phyloP scores from a whole-genome alignment of 2,113 vertebrate genomes.

The Australoheros scitulus region DNA sequence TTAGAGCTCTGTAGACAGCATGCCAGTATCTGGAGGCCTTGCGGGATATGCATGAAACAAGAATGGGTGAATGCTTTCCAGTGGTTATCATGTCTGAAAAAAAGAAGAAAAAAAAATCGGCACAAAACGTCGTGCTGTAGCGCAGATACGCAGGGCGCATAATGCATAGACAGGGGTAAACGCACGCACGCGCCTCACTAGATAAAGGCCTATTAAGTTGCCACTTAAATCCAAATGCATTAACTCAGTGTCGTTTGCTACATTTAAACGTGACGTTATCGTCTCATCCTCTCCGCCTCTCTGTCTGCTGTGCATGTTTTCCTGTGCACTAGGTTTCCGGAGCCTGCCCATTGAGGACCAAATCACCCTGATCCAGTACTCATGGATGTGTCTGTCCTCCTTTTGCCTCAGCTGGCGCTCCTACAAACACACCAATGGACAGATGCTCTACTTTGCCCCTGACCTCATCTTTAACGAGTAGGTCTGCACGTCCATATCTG shows the following conservation, averaged over 20 bases:
- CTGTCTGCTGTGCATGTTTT: constrained; percentile 27
- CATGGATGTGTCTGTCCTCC: constrained; percentile 99
- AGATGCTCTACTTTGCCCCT: constrained; percentile 98
- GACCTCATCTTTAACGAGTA: constrained; percentile 99
- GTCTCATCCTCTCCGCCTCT: neutral
- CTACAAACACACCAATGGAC: constrained; percentile 98
- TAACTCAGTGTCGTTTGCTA: neutral
- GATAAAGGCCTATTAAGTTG: neutral
- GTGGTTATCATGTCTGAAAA: constrained; percentile 60
- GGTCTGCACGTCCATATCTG: constrained; percentile 71
- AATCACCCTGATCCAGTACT: constrained; percentile 99
- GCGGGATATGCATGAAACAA: constrained; percentile 65
- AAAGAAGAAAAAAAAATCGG: constrained; percentile 34
- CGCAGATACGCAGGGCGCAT: neutral
- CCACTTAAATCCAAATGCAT: neutral
- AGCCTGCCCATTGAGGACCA: constrained; percentile 99
- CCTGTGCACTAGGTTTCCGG: constrained; percentile 88
- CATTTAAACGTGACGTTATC: neutral
- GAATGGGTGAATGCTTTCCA: constrained; percentile 53
- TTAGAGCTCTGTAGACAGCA: constrained; percentile 59
- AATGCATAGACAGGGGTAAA: constrained; percentile 9
- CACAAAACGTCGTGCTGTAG: constrained; percentile 13
- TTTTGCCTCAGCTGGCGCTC: constrained; percentile 99
- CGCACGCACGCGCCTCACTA: neutral
- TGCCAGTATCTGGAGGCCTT: constrained; percentile 68